Percentiles rank a stretch among this genome's conserved stretches.
Conservation (phyloP, 1,140 invertebrate genomes). For the Drosophila melanica region DNA sequence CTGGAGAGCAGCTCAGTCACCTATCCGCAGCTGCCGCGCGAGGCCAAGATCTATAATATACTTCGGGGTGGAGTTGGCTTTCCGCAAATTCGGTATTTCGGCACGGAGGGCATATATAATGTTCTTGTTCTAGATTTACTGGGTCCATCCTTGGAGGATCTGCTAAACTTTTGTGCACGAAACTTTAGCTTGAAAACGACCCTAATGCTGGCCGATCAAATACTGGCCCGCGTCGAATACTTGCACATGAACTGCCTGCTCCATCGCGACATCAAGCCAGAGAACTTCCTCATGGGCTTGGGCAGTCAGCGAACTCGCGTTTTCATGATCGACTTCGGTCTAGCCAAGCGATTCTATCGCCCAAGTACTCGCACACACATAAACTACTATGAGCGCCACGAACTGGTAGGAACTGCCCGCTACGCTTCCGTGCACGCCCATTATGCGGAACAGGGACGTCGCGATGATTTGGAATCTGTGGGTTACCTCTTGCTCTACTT, state of each 20-base stretch:
- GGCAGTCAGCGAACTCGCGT: constrained; percentile 95
- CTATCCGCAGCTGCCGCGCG: constrained; percentile 95
- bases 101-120: constrained; percentile 93
- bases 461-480: constrained; percentile 96
- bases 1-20: constrained; percentile 93
- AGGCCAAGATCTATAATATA: constrained; percentile 95
- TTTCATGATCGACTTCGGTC: constrained; percentile 96
- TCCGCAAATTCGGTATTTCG: constrained; percentile 93
- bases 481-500: constrained; percentile 98
- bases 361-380: constrained; percentile 92
- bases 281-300: constrained; percentile 98
- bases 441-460: constrained; percentile 92
- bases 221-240: constrained; percentile 93
- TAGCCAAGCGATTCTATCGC: constrained; percentile 96
- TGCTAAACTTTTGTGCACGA: constrained; percentile 96
- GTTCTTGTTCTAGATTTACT: constrained; percentile 96
- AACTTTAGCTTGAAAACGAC: constrained; percentile 97
- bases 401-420: constrained; percentile 95
- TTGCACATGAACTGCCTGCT: constrained; percentile 96
- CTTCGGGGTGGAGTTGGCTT: constrained; percentile 95
- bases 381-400: constrained; percentile 95
- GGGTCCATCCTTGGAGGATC: constrained; percentile 95
- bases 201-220: constrained; percentile 96
- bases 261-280: constrained; percentile 95
- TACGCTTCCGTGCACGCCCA: constrained; percentile 98